Evolutionary conservation across 30 jellyfish, hydroid and myxozoan genomes (phyloP).

Genomic region (Euphysa ruthae): DNA sequence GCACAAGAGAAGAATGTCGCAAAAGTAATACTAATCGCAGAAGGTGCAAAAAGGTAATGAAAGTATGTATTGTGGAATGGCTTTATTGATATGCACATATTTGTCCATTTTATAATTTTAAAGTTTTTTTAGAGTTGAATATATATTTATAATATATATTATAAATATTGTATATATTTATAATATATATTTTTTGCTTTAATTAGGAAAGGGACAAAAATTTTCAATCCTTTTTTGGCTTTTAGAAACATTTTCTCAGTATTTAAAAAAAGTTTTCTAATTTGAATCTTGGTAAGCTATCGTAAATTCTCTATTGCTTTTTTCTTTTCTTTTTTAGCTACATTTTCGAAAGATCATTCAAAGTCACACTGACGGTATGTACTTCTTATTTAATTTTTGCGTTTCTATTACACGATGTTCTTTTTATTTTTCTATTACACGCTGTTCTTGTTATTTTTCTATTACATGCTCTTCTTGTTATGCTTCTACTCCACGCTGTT

Average conservation of each 20-base stretch:
- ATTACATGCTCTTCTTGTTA: not conserved
- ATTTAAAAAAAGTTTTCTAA: too few species aligned
- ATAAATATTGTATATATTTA: not conserved
- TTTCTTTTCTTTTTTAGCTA: conserved; percentile 37
- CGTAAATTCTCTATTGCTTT: not conserved
- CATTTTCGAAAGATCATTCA: conserved; percentile 85
- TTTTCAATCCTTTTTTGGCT: too few species aligned
- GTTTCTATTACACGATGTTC: not conserved
- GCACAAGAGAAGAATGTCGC: conserved; percentile 90
- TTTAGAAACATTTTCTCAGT: too few species aligned
- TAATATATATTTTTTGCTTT: not conserved
- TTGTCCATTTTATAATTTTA: not conserved
- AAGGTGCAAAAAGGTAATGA: conserved; percentile 71
- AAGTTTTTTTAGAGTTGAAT: not conserved
- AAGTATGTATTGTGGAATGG: not conserved
- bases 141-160: too few species aligned
- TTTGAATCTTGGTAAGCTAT: not conserved
- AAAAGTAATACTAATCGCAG: conserved; percentile 65
- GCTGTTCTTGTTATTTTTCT: not conserved
- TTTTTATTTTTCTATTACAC: not conserved
- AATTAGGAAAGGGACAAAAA: too few species aligned
- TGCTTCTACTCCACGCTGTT: too few species aligned
- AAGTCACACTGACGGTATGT: conserved; percentile 88
- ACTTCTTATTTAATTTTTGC: not conserved
- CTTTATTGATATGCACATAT: too few species aligned